A percentile compares a stretch with the other conserved stretches of the same genome.
Conservation (phyloP, 1,140 invertebrate genomes). For the Tetraneura akinire region DNA sequence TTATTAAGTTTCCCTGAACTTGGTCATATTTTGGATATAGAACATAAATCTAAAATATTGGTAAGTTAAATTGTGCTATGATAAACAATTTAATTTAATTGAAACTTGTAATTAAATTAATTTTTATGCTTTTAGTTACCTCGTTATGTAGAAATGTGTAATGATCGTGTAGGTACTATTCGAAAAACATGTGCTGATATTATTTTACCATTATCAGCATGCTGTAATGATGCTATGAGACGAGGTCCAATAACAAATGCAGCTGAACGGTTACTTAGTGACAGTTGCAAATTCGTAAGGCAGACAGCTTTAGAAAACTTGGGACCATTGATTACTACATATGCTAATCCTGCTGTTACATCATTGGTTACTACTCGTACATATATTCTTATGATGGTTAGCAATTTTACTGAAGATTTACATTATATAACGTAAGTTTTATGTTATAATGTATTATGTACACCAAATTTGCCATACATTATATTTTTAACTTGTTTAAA, state of each 20-base stretch:
- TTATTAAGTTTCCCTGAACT: slow-evolving; percentile 49
- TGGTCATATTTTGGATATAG: slow-evolving; percentile 25
- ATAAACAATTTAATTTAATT: not conserved
- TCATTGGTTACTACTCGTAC: slow-evolving; percentile 41
- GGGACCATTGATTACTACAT: slow-evolving; percentile 38
- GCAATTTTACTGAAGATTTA: slow-evolving; percentile 49
- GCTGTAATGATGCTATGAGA: slow-evolving; percentile 18
- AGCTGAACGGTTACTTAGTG: slow-evolving; percentile 34
- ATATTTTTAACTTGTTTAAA: slow-evolving; percentile 5
- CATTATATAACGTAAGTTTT: slow-evolving; percentile 40
- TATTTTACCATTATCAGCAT: slow-evolving; percentile 32
- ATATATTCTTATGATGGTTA: slow-evolving; percentile 44
- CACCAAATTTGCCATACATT: not conserved
- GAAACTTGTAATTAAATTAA: not conserved
- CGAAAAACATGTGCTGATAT: slow-evolving; percentile 45
- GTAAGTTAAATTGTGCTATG: not conserved
- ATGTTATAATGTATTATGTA: not conserved
- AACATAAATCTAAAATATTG: slow-evolving; percentile 29
- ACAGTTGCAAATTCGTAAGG: slow-evolving; percentile 37
- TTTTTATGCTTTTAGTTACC: slow-evolving; percentile 31
- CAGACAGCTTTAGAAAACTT: slow-evolving; percentile 46
- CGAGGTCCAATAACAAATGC: slow-evolving; percentile 22
- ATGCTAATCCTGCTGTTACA: slow-evolving; percentile 40
- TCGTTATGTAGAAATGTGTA: slow-evolving; percentile 47
- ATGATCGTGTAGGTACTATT: slow-evolving; percentile 45